These are phyloP conservation scores for Entomobrya multifasciata DNA, from an alignment of 2,888 invertebrate genomes.

Conservation along the genomic window DNA sequence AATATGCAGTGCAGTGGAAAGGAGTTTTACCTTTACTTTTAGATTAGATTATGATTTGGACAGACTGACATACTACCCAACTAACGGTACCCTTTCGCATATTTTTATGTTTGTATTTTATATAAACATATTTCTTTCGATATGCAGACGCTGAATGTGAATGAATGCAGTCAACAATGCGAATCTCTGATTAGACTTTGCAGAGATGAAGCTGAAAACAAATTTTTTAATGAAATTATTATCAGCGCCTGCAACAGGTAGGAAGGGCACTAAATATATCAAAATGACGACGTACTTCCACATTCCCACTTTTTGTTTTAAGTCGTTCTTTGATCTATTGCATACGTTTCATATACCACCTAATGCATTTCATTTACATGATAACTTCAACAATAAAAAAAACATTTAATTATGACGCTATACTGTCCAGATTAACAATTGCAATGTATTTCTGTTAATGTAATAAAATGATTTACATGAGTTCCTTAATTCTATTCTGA, in stretches of 20 bases:
- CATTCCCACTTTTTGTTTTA: not conserved
- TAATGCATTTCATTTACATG: too few relatives aligned
- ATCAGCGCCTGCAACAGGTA: conserved; percentile 39
- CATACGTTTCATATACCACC: too few relatives aligned
- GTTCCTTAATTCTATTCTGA: too few relatives aligned
- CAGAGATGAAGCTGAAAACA: too few relatives aligned
- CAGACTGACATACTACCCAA: conserved; percentile 75
- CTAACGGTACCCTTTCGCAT: conserved; percentile 65
- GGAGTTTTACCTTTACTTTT: too few relatives aligned
- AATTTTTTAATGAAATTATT: not conserved
- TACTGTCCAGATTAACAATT: conserved; percentile 16
- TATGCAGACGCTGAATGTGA: not conserved
- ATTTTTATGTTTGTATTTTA: conserved; percentile 17
- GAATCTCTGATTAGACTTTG: too few relatives aligned
- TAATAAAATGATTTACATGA: not conserved
- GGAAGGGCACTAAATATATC: conserved; percentile 21
- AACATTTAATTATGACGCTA: not conserved
- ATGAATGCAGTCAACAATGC: not conserved
- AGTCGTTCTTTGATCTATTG: not conserved
- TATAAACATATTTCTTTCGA: not conserved
- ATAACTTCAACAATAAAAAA: too few relatives aligned
- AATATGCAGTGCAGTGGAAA: too few relatives aligned
- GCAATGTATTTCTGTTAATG: not conserved
- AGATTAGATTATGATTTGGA: conserved; percentile 26
- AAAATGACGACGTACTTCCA: conserved; percentile 30